Evolutionary conservation across 30 jellyfish, hydroid and myxozoan species (phyloP).

Genomic region (Morbakka virulenta): DNA sequence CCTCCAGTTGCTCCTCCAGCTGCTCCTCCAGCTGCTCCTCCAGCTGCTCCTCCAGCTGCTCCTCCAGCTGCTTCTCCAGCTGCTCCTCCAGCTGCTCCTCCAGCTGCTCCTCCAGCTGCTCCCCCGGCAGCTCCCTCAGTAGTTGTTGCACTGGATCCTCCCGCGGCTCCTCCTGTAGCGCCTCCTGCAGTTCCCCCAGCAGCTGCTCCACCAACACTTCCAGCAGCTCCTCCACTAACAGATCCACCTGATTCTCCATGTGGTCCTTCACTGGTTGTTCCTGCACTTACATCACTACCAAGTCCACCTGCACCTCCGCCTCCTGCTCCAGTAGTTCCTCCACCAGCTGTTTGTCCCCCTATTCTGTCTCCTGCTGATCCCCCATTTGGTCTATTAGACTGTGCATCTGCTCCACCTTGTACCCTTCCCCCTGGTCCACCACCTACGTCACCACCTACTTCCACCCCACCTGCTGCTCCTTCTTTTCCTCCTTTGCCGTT

Average conservation of each 20-base stretch:
- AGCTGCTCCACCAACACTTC: conserved; percentile 47
- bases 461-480: conserved; percentile 14
- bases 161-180: conserved; percentile 38
- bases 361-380: conserved; percentile 39
- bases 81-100: conserved; percentile 33
- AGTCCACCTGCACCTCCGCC: conserved; percentile 43
- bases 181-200: conserved; percentile 33
- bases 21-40: conserved; percentile 38
- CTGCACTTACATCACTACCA: conserved; percentile 44
- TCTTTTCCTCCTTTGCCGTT: background rate
- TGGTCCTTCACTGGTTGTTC: conserved; percentile 53
- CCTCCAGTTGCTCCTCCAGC: conserved; percentile 44
- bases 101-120: conserved; percentile 42
- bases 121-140: conserved; percentile 41
- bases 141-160: conserved; percentile 18
- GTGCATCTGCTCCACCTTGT: conserved; percentile 6
- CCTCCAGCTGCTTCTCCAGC: conserved; percentile 41
- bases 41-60: conserved; percentile 34
- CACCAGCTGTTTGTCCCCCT: conserved; percentile 57
- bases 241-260: conserved; percentile 57
- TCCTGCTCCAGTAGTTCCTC: conserved; percentile 26
- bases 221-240: conserved; percentile 57
- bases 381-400: conserved; percentile 10
- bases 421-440: conserved; percentile 14
- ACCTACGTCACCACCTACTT: conserved; percentile 1